Conservation (phyloP, 2,113 vertebrate genomes). For the Rhinoderma darwinii region DNA sequence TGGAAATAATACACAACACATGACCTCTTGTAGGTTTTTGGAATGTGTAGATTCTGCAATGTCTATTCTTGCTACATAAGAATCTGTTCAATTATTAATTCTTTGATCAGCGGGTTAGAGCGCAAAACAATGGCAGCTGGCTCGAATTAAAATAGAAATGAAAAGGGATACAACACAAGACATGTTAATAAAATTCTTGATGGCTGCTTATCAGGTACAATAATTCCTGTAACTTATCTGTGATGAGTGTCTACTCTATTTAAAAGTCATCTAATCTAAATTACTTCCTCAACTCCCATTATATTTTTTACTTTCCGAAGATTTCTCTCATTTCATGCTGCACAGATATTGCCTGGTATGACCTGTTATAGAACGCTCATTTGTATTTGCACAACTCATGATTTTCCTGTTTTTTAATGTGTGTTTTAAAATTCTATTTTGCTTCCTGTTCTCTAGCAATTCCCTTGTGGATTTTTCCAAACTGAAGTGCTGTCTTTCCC, state of each 20-base stretch:
- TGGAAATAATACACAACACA: too few relatives aligned
- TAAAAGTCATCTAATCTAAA: slow-evolving; percentile 45
- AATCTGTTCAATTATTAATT: slow-evolving; percentile 16
- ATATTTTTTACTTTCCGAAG: slow-evolving; percentile 20
- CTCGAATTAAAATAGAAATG: not conserved
- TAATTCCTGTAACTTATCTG: slow-evolving; percentile 46
- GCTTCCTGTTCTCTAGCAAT: not conserved
- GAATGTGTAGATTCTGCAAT: not conserved
- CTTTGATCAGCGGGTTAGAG: not conserved
- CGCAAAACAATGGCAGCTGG: not conserved
- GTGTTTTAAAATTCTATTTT: slow-evolving; percentile 29
- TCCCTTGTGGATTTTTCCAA: not conserved
- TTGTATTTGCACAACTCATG: slow-evolving; percentile 15
- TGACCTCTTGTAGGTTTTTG: too few relatives aligned
- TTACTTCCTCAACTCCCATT: slow-evolving; percentile 27
- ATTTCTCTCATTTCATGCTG: slow-evolving; percentile 21
- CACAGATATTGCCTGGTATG: not conserved
- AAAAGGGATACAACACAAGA: slow-evolving; percentile 9
- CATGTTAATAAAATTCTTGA: slow-evolving; percentile 32
- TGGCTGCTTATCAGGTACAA: slow-evolving; percentile 35
- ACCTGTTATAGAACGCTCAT: not conserved
- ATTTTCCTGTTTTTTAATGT: slow-evolving; percentile 6
- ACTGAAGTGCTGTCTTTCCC: slow-evolving; percentile 22
- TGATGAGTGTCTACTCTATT: slow-evolving; percentile 38
- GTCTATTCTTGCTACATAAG: not conserved